phyloP scores from a whole-genome alignment of 2,113 vertebrate genomes.

The Ciconia maguari region DNA sequence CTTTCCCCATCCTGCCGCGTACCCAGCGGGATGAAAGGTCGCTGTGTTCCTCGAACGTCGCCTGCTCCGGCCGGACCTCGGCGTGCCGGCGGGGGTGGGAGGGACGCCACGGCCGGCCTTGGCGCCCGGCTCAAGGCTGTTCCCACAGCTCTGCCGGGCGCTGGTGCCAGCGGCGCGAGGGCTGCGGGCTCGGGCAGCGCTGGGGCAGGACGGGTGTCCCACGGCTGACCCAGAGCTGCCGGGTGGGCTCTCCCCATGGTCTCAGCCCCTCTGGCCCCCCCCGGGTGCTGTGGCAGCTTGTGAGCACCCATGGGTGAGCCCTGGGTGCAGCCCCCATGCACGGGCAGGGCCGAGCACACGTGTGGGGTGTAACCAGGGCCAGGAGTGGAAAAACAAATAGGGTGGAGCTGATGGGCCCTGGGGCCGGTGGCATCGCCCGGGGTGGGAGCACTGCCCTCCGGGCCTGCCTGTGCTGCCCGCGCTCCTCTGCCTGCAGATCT shows the following conservation, averaged over 20 bases:
- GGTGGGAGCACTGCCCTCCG: neutral
- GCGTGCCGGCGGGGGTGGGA: neutral
- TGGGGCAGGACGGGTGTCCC: neutral
- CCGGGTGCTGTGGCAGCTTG: neutral
- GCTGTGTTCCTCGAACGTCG: neutral
- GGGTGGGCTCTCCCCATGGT: rapidly evolving
- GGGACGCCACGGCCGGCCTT: neutral
- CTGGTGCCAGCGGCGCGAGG: neutral
- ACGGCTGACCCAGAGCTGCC: neutral
- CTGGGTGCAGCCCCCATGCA: neutral
- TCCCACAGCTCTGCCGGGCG: neutral
- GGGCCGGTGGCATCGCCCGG: rapidly evolving
- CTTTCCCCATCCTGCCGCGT: neutral
- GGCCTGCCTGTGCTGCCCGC: rapidly evolving
- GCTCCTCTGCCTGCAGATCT: slow-evolving; percentile 80
- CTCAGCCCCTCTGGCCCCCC: neutral
- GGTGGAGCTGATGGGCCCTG: neutral
- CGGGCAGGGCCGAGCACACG: rapidly evolving
- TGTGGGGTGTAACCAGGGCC: neutral
- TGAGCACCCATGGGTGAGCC: neutral
- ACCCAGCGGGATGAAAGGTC: slow-evolving; percentile 15
- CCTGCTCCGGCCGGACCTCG: neutral
- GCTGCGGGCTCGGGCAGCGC: neutral
- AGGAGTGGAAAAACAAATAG: slow-evolving; percentile 12
- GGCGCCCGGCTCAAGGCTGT: neutral